Percentiles rank a stretch among this genome's conserved stretches.
These are phyloP conservation scores for Ptychobarbus kaznakovi DNA, from an alignment of 2,797 vertebrate genomes.

Conservation along the genomic window DNA sequence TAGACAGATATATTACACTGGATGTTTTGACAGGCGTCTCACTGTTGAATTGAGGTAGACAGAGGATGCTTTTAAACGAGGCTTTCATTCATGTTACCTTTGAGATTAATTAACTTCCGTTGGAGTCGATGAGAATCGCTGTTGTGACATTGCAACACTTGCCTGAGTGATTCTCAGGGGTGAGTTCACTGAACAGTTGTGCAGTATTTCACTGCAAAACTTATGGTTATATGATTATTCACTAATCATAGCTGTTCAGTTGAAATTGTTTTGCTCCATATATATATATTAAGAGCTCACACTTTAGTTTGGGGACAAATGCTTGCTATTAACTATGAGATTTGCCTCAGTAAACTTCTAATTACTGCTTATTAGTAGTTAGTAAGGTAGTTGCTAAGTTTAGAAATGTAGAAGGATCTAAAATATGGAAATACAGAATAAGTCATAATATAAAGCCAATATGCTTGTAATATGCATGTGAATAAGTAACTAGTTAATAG, in stretches of 20 bases:
- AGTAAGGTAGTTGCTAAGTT: neutral
- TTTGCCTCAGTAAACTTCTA: neutral
- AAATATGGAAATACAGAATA: neutral
- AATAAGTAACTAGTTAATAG: too few relatives aligned
- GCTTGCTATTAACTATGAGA: neutral
- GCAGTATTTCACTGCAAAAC: neutral
- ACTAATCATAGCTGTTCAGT: neutral
- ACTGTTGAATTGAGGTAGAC: conserved; percentile 12
- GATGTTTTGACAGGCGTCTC: conserved; percentile 38
- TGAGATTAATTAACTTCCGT: conserved; percentile 42
- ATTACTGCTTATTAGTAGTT: neutral
- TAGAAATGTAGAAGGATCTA: neutral
- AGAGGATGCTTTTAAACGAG: conserved; percentile 32
- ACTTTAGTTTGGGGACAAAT: neutral
- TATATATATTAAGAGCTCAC: neutral
- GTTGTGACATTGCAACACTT: conserved; percentile 28
- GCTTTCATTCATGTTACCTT: conserved; percentile 29
- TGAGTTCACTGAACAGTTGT: neutral
- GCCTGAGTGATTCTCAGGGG: conserved; percentile 13
- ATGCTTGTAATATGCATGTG: too few relatives aligned
- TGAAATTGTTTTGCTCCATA: neutral
- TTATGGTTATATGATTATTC: neutral
- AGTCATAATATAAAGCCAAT: too few relatives aligned
- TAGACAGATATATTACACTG: conserved; percentile 40
- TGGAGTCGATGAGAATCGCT: conserved; percentile 17